A percentile compares a stretch with the other conserved stretches of the same genome.
Conservation (phyloP, 2,888 invertebrate genomes). For the Lasioglossum morio region DNA sequence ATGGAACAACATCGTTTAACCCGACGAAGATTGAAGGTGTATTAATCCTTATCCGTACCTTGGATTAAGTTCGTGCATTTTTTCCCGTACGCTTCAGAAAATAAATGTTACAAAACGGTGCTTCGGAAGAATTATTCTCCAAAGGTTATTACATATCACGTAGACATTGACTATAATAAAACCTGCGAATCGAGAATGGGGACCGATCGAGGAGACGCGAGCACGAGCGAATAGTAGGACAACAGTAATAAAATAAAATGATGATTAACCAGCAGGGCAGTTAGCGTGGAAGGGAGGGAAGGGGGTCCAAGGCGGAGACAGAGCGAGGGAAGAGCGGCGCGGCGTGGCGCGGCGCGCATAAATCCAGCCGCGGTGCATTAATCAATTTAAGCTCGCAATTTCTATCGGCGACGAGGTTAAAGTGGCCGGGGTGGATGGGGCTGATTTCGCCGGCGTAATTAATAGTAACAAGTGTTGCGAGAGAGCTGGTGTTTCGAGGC, state of each 20-base stretch:
- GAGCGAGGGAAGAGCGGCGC: constrained; percentile 6
- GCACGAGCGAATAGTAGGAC: background rate
- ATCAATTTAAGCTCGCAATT: constrained; percentile 42
- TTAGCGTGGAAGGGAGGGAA: background rate
- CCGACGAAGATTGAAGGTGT: background rate
- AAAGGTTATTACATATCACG: too few relatives aligned
- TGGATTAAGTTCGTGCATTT: too few relatives aligned
- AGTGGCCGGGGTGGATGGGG: background rate
- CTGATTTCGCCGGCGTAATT: constrained; percentile 44
- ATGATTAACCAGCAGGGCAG: background rate
- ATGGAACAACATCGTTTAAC: background rate
- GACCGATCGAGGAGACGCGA: background rate
- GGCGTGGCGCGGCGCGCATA: background rate
- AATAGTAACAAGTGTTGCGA: constrained; percentile 26
- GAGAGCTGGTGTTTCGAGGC: constrained; percentile 10
- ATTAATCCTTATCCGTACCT: background rate
- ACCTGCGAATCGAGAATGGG: too few relatives aligned
- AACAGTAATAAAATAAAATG: constrained; percentile 3
- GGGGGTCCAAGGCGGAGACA: background rate
- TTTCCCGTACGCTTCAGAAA: too few relatives aligned
- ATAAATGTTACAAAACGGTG: too few relatives aligned
- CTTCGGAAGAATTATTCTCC: too few relatives aligned
- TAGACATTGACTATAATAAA: too few relatives aligned
- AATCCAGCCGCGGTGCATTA: constrained; percentile 31
- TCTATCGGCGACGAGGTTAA: constrained; percentile 25